Evolutionary conservation across 92 coral and sea anemone species (phyloP), one percentile per base, ranked within the genome.

Genomic region (Diadumene lineata): DNA sequence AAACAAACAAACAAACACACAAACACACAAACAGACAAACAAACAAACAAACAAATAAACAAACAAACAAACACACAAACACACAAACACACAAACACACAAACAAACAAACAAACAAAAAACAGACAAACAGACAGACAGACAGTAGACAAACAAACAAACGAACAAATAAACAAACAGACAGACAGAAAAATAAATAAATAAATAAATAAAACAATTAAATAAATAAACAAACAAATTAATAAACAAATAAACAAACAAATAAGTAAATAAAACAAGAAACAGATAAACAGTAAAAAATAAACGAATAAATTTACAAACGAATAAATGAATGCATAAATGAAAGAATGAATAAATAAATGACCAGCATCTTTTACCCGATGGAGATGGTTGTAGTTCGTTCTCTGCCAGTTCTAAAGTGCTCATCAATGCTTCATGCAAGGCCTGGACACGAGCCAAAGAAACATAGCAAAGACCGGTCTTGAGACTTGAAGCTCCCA

Each of bases 341-440:
- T 11, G 19, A 31, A 27, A 21, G 11, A 7, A 0, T 11, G 13
- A 7, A 34, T 25, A 25, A 65, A 1, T 11, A 43, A 9, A 43
- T 22, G 0, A 4, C 11, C 0, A 11, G n/a, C n/a, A 16, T 22
- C 11, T 22, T 51, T 30, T 72, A n/a, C 66, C 19, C 30, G 56
- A 66, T 4, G 77, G 51, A 13, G 68, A 34, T 11, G 88, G 86
- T 56, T 60, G 76, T 66, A 88, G 71, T 29, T 94, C 98, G 78
- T 62, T 87, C 82, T 94, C 94, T 11, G 97, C 97, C 50, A 84
- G 73, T 64, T 91, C 97, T 46, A 88, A 69, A 23, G 93, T 88
- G n/a, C 31, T 78, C 91, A 84, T 85, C 33, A 94, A 71, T 60
- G 78, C 81, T 58, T 91, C 94, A 63, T 94, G 97, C 65, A 94